Evolutionary conservation across 2,888 invertebrate species (phyloP).

Genomic region (Lepidocyrtoides sp.): DNA sequence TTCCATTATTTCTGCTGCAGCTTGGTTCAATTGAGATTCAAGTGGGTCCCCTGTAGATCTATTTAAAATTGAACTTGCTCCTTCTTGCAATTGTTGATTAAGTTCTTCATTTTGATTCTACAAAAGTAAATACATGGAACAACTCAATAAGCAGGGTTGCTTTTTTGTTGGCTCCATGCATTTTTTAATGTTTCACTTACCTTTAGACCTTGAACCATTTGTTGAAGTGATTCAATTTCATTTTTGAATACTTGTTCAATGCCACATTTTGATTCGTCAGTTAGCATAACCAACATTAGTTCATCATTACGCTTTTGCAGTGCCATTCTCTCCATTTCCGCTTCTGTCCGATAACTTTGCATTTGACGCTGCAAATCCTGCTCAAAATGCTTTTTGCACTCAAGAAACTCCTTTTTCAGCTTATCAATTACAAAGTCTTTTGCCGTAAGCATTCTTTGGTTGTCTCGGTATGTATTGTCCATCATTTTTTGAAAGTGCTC

Average conservation of each 20-base stretch:
- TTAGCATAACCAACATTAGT: conserved; percentile 60
- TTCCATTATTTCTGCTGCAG: conserved; percentile 42
- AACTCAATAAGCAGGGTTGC: not conserved
- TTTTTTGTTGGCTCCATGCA: not conserved
- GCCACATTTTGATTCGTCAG: conserved; percentile 44
- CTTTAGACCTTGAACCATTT: conserved; percentile 59
- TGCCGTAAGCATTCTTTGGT: conserved; percentile 35
- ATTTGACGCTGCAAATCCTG: conserved; percentile 64
- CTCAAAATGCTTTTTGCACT: conserved; percentile 66
- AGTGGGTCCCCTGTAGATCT: not conserved
- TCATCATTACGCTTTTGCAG: conserved; percentile 71
- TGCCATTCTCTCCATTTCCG: conserved; percentile 61
- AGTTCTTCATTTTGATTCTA: conserved; percentile 46
- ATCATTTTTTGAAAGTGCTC: conserved; percentile 59
- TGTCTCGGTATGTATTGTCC: conserved; percentile 56
- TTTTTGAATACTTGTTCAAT: conserved; percentile 53
- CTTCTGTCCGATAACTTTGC: conserved; percentile 47
- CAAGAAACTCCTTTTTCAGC: conserved; percentile 59
- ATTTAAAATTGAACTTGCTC: not conserved
- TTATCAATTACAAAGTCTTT: conserved; percentile 66
- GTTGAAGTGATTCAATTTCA: conserved; percentile 59
- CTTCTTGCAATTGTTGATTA: conserved; percentile 63
- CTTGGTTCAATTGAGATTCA: conserved; percentile 16
- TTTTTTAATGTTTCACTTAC: not conserved
- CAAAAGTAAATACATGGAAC: not conserved